Percentiles rank a stretch among this genome's conserved stretches.
These are phyloP conservation scores for Siniperca obscura DNA, from an alignment of 2,797 vertebrate species.

Conservation along the genomic window DNA sequence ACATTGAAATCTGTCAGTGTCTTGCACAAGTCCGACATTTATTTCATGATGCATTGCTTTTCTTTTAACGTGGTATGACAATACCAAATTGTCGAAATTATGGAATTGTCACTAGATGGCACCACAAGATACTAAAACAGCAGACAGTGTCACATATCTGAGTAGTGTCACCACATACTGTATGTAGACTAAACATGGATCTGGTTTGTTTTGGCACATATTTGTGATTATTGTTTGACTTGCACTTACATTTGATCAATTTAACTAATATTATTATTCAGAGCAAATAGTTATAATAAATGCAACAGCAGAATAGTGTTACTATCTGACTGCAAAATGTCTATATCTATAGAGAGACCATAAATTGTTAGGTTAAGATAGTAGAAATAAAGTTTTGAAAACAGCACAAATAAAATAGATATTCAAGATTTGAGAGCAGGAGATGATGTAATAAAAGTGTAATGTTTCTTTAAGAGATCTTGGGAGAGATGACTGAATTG, in stretches of 20 bases:
- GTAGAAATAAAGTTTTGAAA: neutral
- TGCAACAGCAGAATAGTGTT: constrained; percentile 2
- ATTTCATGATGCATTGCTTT: constrained; percentile 10
- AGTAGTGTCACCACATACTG: neutral
- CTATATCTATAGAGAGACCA: neutral
- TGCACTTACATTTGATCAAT: neutral
- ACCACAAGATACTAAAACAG: constrained; percentile 44
- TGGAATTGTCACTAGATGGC: constrained; percentile 68
- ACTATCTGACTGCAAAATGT: neutral
- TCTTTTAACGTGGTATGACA: neutral
- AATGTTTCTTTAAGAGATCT: constrained; percentile 37
- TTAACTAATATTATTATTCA: neutral
- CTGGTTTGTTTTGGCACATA: constrained; percentile 1
- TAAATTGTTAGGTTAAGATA: neutral
- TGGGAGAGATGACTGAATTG: constrained; percentile 4
- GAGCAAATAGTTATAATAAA: neutral
- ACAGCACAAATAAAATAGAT: neutral
- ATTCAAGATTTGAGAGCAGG: neutral
- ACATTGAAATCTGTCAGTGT: constrained; percentile 9
- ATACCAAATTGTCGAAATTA: neutral
- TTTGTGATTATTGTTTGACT: neutral
- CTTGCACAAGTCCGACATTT: constrained; percentile 13
- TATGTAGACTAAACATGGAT: neutral
- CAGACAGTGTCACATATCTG: neutral
- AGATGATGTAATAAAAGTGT: neutral